phyloP scores from a whole-genome alignment of 2,797 vertebrate genomes.

The Nyctalus aviator region DNA sequence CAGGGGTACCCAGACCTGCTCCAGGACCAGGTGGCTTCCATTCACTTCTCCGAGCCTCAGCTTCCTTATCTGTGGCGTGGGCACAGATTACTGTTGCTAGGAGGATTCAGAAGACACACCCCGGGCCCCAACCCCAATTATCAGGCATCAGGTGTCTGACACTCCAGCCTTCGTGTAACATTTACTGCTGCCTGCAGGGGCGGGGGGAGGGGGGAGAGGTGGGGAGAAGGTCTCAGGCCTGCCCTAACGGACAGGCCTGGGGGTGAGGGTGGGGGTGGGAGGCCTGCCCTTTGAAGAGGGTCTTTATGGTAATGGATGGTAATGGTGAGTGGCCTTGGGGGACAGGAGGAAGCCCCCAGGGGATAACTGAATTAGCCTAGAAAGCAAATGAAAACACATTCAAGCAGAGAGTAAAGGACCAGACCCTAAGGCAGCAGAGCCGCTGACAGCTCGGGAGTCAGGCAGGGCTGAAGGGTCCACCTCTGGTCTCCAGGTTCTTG shows the following conservation, averaged over 20 bases:
- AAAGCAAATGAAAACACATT: constrained; percentile 88
- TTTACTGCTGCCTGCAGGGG: constrained; percentile 77
- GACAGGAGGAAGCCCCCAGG: constrained; percentile 81
- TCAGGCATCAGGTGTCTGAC: constrained; percentile 68
- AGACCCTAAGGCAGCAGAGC: constrained; percentile 82
- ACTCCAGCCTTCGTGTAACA: constrained; percentile 77
- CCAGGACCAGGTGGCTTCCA: fast-evolving
- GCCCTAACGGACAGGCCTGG: constrained; percentile 64
- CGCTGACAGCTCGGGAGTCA: constrained; percentile 69
- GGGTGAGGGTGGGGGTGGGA: neutral
- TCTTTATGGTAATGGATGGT: constrained; percentile 88
- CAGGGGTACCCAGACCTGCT: fast-evolving
- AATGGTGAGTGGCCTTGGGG: constrained; percentile 76
- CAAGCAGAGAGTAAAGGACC: constrained; percentile 84
- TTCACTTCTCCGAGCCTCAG: neutral
- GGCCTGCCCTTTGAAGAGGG: constrained; percentile 83
- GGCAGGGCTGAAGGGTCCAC: constrained; percentile 58
- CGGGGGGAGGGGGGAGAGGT: neutral
- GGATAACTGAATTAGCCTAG: constrained; percentile 85
- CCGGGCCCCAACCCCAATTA: neutral
- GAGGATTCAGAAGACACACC: neutral
- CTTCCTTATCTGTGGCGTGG: constrained; percentile 24
- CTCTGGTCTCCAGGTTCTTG: constrained; percentile 64
- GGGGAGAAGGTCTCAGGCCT: neutral
- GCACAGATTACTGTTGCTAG: too few relatives aligned